Evolutionary conservation across 2,888 invertebrate genomes (phyloP), one percentile per base, ranked within the genome.

Genomic region (Stenodema calcarata): DNA sequence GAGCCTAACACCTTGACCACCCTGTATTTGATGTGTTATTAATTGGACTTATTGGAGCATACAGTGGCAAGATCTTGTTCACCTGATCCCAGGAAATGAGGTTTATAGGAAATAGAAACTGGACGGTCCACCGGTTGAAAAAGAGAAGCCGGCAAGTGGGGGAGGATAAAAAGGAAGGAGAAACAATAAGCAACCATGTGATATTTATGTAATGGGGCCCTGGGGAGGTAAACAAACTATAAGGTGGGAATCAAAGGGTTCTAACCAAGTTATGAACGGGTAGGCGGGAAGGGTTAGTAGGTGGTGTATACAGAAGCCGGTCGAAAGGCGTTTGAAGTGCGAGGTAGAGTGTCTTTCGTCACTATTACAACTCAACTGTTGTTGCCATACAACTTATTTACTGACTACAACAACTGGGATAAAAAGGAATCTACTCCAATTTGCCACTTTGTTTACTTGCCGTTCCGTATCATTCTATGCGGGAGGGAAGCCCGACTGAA

Each of bases 341-440:
- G 73, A 73, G 73, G 73, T 73, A 73, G 70, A 70, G 73, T 73
- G 73, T 73, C 73, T 73, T 73, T 73, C 73, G 73, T 73, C 73
- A 73, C 73, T 73, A 73, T 73, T 73, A 73, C 73, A 73, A 73
- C 73, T 73, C 73, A 73, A 73, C 73, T 73, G 35, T 73, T 73
- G 73, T 73, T 73, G 73, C 73, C 73, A 73, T 73, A 73, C 73
- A 73, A 73, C 73, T 73, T 73, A 73, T 73, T 73, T 73, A 73
- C 73, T 73, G 73, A 73, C 73, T 35, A 73, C 73, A 73, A 73
- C 73, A 73, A 41, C 73, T 73, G 73, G 18, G 73, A 73, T 73
- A 73, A 73, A 73, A 73, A 73, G 73, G 79, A 79, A 27, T 79
- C 50, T 79, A 79, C 79, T 27, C 41, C 42, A 41, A 85, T 85